Evolutionary conservation across 2,797 vertebrate species (phyloP).

Genomic region (Catamblyrhynchus diadema): DNA sequence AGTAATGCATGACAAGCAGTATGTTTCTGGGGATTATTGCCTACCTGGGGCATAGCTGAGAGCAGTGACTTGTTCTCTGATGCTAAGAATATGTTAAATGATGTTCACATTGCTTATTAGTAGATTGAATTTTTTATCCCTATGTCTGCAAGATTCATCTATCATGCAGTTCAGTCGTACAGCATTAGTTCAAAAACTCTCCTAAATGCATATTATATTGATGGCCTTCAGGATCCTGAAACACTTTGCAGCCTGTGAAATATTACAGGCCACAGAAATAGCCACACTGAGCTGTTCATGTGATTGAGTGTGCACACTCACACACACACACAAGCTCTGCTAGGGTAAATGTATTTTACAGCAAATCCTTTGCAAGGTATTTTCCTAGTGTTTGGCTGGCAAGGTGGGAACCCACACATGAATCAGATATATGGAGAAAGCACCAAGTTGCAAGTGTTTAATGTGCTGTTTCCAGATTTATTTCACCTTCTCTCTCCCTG

Average conservation of each 20-base stretch:
- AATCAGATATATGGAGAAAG: neutral
- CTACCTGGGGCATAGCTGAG: neutral
- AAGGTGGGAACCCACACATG: neutral
- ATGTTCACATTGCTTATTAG: neutral
- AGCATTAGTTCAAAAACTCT: neutral
- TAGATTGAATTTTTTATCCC: neutral
- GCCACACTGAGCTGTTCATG: neutral
- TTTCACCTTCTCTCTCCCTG: neutral
- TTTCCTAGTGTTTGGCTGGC: neutral
- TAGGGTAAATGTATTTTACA: neutral
- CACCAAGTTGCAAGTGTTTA: neutral
- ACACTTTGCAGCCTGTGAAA: neutral
- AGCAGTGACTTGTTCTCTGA: conserved; percentile 1
- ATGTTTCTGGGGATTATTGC: conserved; percentile 6
- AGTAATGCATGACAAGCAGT: neutral
- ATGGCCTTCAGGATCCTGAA: neutral
- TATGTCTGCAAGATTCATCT: neutral
- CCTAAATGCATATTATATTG: neutral
- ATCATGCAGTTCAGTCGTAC: neutral
- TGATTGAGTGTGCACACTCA: neutral
- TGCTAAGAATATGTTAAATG: neutral
- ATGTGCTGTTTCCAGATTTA: neutral
- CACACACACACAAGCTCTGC: neutral
- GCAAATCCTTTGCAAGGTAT: neutral
- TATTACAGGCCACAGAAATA: neutral